phyloP scores from a whole-genome alignment of 1,140 invertebrate genomes.

The Myzus persicae region DNA sequence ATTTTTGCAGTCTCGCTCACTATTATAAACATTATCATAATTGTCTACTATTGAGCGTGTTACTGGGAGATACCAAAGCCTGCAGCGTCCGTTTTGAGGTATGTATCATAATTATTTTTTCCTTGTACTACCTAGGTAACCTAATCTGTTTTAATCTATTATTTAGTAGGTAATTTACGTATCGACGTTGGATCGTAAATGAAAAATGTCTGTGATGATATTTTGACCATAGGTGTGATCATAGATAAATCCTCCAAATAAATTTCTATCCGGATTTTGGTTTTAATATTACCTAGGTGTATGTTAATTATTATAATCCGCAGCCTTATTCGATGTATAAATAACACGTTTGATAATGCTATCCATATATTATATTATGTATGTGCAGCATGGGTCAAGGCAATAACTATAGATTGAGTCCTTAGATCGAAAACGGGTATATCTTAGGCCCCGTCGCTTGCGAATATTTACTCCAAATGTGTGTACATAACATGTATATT shows the following conservation, averaged over 20 bases:
- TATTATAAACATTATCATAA: not conserved
- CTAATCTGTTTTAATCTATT: too few species aligned
- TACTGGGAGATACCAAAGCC: not conserved
- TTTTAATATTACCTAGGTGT: not conserved
- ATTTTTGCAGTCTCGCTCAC: not conserved
- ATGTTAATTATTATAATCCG: not conserved
- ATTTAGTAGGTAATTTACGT: not conserved
- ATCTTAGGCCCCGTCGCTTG: not conserved
- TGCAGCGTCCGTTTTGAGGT: not conserved
- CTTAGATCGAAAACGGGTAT: not conserved
- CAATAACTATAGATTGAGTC: not conserved
- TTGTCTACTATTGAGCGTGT: not conserved
- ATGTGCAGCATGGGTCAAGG: constrained; percentile 1
- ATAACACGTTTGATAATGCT: not conserved
- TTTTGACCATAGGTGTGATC: not conserved
- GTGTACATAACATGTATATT: not conserved
- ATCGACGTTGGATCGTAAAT: not conserved
- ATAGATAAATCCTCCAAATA: not conserved
- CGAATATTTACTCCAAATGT: not conserved
- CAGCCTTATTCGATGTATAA: not conserved
- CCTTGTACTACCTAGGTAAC: not conserved
- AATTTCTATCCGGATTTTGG: not conserved
- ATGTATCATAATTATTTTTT: not conserved
- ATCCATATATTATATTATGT: not conserved
- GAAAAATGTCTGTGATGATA: not conserved